These are phyloP conservation scores for Oscheius sp. DNA, from an alignment of 2,888 invertebrate genomes.

Conservation along the genomic window DNA sequence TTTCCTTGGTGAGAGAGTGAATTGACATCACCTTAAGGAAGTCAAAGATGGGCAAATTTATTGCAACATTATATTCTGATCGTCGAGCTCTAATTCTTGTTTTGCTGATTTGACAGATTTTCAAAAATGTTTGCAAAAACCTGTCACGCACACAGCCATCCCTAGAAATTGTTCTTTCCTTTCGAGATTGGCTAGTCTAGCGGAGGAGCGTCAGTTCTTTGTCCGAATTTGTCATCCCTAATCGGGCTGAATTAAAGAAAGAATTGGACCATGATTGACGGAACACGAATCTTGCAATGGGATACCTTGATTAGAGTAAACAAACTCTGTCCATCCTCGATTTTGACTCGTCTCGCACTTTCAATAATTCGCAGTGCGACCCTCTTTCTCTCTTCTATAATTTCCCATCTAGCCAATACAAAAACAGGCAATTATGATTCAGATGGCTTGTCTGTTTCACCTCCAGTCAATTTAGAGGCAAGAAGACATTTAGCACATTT, in stretches of 20 bases:
- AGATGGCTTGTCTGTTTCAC: background rate
- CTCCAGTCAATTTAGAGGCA: background rate
- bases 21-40: background rate
- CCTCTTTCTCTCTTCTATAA: too few relatives aligned
- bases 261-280: constrained; percentile 23
- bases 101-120: background rate
- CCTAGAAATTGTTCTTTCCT: background rate
- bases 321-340: constrained; percentile 25
- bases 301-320: constrained; percentile 29
- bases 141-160: background rate
- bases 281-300: constrained; percentile 26
- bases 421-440: background rate
- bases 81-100: background rate
- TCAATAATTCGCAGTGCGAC: background rate
- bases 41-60: too few relatives aligned
- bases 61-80: too few relatives aligned
- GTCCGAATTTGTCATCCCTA: background rate
- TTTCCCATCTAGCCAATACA: too few relatives aligned
- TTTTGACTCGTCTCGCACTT: constrained; percentile 11
- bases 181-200: background rate
- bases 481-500: constrained; percentile 19
- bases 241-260: constrained; percentile 8
- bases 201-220: background rate
- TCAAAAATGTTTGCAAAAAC: background rate
- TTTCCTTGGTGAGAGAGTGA: constrained; percentile 2